A percentile compares a stretch with the other conserved stretches of the same genome.
Conservation (phyloP, 2,113 vertebrate species). For the Ginglymostoma cirratum region DNA sequence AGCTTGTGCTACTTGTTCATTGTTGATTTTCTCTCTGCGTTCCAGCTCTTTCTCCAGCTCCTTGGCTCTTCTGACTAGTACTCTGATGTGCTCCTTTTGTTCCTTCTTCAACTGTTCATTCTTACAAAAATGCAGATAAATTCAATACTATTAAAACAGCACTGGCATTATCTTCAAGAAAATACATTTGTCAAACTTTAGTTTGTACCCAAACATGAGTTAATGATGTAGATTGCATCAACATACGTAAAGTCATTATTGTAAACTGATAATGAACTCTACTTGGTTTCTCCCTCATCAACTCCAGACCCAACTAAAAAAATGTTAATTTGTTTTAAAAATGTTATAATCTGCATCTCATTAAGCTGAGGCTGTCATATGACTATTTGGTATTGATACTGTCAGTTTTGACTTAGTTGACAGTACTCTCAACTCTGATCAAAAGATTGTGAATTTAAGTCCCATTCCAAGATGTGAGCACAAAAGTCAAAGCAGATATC, state of each 20-base stretch:
- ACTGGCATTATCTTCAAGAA: neutral
- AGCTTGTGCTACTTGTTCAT: slow-evolving; percentile 58
- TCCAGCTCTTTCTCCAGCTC: slow-evolving; percentile 50
- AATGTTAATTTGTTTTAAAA: neutral
- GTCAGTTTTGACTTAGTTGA: too few species aligned
- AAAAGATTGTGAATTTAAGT: too few species aligned
- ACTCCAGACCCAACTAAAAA: neutral
- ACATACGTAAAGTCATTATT: neutral
- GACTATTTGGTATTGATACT: too few species aligned
- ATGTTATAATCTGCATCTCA: too few species aligned
- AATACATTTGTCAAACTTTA: neutral
- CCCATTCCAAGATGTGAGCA: too few species aligned
- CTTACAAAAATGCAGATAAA: slow-evolving; percentile 39
- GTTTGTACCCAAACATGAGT: neutral
- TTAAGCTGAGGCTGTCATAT: too few species aligned
- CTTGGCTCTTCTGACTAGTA: slow-evolving; percentile 49
- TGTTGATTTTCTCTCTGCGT: slow-evolving; percentile 47
- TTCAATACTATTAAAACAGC: neutral
- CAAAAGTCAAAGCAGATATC: too few species aligned
- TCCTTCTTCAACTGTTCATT: slow-evolving; percentile 53
- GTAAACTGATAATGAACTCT: neutral
- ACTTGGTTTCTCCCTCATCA: neutral
- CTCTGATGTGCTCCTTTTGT: slow-evolving; percentile 46
- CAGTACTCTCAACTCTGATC: too few species aligned
- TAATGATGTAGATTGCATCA: neutral